Evolutionary conservation across 2,113 vertebrate genomes (phyloP).

Genomic region (Charadrius vociferus): DNA sequence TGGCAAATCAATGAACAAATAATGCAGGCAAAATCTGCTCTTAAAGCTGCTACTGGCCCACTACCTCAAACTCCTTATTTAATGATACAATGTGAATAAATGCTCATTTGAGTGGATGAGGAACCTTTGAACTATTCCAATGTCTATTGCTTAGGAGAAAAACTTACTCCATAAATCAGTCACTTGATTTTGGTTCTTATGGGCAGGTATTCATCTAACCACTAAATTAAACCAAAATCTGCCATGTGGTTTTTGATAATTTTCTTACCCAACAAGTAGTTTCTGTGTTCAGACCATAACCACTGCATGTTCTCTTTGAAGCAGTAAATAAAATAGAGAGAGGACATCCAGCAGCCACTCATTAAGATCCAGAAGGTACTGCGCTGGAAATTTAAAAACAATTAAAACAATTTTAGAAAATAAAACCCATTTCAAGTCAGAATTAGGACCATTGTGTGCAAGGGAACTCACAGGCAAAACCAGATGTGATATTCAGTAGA

Average conservation of each 20-base stretch:
- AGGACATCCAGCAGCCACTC: slow-evolving; percentile 75
- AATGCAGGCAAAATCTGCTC: background rate
- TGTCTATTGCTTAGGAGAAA: background rate
- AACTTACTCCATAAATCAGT: background rate
- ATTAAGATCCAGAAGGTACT: slow-evolving; percentile 82
- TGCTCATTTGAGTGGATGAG: background rate
- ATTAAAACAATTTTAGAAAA: background rate
- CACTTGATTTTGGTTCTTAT: background rate
- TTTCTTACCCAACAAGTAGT: slow-evolving; percentile 75
- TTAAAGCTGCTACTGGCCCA: background rate
- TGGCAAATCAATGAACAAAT: background rate
- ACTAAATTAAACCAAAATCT: background rate
- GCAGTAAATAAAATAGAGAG: slow-evolving; percentile 72
- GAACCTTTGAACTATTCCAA: background rate
- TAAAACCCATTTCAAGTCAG: background rate
- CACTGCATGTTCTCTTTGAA: slow-evolving; percentile 71
- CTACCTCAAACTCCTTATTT: background rate
- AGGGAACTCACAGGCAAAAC: background rate
- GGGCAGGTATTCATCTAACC: background rate
- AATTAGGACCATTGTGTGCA: background rate
- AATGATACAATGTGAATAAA: background rate
- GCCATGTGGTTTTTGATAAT: background rate
- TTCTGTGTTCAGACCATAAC: slow-evolving; percentile 71
- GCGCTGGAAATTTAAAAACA: slow-evolving; percentile 49
- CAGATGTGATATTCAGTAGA: background rate